phyloP scores from a whole-genome alignment of 2,888 invertebrate genomes.

The Cylindroiulus punctatus region DNA sequence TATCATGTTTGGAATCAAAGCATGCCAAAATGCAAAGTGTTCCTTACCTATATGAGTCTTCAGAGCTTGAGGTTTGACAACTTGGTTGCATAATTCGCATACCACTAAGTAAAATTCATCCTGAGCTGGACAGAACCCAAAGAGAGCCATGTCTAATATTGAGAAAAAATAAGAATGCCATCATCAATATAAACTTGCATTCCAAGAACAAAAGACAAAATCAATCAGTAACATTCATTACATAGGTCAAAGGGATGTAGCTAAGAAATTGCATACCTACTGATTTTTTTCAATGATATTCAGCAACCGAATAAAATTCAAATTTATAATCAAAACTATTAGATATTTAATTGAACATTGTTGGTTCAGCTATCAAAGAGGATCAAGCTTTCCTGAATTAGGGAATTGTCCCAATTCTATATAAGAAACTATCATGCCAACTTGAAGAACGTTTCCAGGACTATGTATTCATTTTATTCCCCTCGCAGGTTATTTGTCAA shows the following conservation, averaged over 20 bases:
- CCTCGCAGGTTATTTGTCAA: too few species aligned
- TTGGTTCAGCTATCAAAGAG: neutral
- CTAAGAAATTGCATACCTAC: too few species aligned
- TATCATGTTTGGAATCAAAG: too few species aligned
- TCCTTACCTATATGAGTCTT: slow-evolving; percentile 76
- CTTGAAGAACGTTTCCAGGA: too few species aligned
- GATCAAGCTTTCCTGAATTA: neutral
- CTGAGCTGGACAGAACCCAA: slow-evolving; percentile 81
- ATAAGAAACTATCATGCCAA: neutral
- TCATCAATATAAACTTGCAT: too few species aligned
- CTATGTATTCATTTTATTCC: too few species aligned
- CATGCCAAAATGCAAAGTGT: neutral
- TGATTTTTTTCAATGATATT: too few species aligned
- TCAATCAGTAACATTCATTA: too few species aligned
- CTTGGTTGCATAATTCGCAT: slow-evolving; percentile 80
- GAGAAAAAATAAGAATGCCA: neutral
- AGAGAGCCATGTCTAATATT: slow-evolving; percentile 76
- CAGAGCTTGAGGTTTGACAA: slow-evolving; percentile 81
- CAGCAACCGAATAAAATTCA: neutral
- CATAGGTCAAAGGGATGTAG: too few species aligned
- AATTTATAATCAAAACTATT: neutral
- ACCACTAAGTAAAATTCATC: slow-evolving; percentile 80
- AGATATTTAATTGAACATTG: neutral
- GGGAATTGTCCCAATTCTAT: neutral
- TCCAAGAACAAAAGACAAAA: too few species aligned